Conservation (phyloP, 2,888 invertebrate genomes). For the Belgica antarctica region DNA sequence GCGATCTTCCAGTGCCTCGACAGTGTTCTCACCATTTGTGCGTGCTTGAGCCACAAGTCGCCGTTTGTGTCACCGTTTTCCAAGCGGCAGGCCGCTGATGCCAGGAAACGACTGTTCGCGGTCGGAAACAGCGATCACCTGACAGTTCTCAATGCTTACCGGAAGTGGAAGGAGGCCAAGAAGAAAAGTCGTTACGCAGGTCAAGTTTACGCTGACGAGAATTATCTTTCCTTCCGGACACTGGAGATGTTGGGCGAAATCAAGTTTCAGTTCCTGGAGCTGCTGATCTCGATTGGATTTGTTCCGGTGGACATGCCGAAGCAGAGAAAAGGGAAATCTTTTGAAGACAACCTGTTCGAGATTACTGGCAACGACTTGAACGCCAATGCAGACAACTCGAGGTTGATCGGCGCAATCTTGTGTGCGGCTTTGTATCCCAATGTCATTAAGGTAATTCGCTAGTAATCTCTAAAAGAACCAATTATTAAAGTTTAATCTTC, state of each 20-base stretch:
- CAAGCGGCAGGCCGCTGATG: slow-evolving; percentile 68
- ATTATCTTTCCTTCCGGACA: slow-evolving; percentile 78
- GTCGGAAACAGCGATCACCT: slow-evolving; percentile 85
- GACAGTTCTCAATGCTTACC: slow-evolving; percentile 77
- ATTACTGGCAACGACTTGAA: slow-evolving; percentile 66
- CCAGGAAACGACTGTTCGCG: slow-evolving; percentile 71
- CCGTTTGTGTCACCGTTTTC: slow-evolving; percentile 75
- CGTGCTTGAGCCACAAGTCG: slow-evolving; percentile 74
- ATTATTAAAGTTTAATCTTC: neutral
- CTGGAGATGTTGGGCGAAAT: slow-evolving; percentile 82
- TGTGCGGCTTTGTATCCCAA: slow-evolving; percentile 93
- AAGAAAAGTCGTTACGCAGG: slow-evolving; percentile 69
- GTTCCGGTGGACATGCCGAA: slow-evolving; percentile 65
- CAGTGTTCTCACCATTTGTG: slow-evolving; percentile 87
- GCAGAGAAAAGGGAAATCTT: slow-evolving; percentile 56
- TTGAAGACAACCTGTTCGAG: slow-evolving; percentile 64
- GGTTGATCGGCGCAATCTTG: slow-evolving; percentile 76
- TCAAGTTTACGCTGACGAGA: slow-evolving; percentile 74
- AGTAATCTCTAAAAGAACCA: slow-evolving; percentile 42
- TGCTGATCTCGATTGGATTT: slow-evolving; percentile 75
- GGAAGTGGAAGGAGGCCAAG: slow-evolving; percentile 78
- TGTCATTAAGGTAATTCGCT: slow-evolving; percentile 66
- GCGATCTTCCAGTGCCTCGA: slow-evolving; percentile 89
- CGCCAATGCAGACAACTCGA: slow-evolving; percentile 70
- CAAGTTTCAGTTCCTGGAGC: slow-evolving; percentile 75